phyloP scores from a whole-genome alignment of 1,140 invertebrate genomes.

The Drosophila chauvacae region DNA sequence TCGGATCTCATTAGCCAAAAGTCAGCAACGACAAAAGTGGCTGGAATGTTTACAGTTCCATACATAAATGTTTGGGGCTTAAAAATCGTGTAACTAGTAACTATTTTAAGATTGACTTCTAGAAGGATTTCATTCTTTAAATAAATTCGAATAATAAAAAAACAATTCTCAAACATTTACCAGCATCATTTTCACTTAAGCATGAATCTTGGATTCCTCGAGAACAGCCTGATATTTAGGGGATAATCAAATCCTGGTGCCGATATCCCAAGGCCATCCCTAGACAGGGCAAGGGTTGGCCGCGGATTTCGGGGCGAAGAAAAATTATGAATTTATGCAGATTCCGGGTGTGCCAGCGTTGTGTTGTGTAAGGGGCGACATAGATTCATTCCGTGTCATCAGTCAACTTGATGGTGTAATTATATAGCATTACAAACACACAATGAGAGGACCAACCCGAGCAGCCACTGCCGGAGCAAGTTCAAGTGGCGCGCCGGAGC shows the following conservation, averaged over 20 bases:
- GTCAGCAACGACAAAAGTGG: not conserved
- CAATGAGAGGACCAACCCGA: conserved; percentile 42
- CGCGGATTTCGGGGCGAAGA: conserved; percentile 42
- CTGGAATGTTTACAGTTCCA: too few relatives aligned
- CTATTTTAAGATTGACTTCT: not conserved
- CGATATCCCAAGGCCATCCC: conserved; percentile 13
- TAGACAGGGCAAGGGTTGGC: conserved; percentile 41
- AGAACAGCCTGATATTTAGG: not conserved
- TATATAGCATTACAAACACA: conserved; percentile 73
- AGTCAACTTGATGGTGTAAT: conserved; percentile 85
- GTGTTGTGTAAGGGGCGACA: conserved; percentile 72
- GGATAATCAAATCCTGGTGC: not conserved
- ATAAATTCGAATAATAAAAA: not conserved
- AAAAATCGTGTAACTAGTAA: not conserved
- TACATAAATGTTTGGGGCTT: not conserved
- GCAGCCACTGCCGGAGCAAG: conserved; percentile 40
- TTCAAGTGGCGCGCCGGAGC: conserved; percentile 63
- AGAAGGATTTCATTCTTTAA: not conserved
- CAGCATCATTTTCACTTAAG: not conserved
- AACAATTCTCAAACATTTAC: not conserved
- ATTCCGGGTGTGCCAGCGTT: conserved; percentile 42
- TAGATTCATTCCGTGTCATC: conserved; percentile 84
- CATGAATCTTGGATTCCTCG: not conserved
- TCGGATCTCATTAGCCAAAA: conserved; percentile 8
- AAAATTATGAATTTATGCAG: conserved; percentile 81